A percentile compares a stretch with the other conserved stretches of the same genome.
These are phyloP conservation scores for Odontocolon sp. DNA, from an alignment of 2,888 invertebrate species.

Conservation along the genomic window DNA sequence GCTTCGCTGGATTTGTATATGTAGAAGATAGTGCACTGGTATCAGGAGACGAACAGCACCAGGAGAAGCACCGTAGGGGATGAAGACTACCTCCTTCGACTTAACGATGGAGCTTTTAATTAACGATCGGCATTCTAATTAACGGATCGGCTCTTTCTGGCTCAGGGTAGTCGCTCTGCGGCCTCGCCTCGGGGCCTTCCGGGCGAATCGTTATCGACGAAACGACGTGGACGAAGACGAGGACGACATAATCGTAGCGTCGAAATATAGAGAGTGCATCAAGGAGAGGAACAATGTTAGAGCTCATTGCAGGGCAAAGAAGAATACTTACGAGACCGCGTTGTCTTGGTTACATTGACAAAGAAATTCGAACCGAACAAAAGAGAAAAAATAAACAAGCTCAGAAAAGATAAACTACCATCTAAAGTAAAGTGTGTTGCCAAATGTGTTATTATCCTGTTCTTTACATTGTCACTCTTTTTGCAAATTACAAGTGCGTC, in stretches of 20 bases:
- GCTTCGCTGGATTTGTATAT: constrained; percentile 7
- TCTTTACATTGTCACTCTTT: no score
- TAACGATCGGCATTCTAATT: constrained; percentile 75
- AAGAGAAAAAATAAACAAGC: background rate
- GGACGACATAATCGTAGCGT: constrained; percentile 17
- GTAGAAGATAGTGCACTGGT: background rate
- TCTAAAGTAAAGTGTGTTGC: no score
- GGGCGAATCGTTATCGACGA: constrained; percentile 69
- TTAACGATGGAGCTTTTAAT: constrained; percentile 73
- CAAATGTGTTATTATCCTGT: no score
- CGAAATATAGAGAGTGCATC: background rate
- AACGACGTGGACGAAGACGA: constrained; percentile 4
- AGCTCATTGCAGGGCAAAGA: constrained; percentile 36
- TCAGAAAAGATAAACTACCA: background rate
- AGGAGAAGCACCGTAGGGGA: constrained; percentile 26
- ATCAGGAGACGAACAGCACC: background rate
- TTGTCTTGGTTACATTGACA: constrained; percentile 10
- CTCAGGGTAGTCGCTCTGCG: background rate
- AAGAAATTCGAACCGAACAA: constrained; percentile 5
- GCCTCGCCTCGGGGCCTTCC: background rate
- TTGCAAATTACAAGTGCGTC: no score
- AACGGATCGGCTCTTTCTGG: constrained; percentile 60
- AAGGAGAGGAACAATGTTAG: background rate
- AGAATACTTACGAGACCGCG: constrained; percentile 5
- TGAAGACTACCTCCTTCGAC: constrained; percentile 46